phyloP scores from a whole-genome alignment of 2,888 invertebrate genomes.

The Trissolcus japonicus region DNA sequence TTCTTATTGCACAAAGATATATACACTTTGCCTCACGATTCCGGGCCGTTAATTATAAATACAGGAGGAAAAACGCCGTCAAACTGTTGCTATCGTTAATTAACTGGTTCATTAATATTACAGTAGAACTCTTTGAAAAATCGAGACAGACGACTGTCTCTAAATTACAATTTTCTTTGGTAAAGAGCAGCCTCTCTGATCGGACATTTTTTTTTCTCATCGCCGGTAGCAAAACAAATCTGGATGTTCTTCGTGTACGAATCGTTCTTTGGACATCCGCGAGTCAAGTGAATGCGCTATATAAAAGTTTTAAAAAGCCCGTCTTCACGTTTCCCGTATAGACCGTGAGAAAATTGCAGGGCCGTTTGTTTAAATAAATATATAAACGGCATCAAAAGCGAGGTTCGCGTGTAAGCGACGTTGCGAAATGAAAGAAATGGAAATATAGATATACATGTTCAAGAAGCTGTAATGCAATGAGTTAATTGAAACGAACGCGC shows the following conservation, averaged over 20 bases:
- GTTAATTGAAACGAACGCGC: conserved; percentile 33
- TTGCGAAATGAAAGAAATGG: neutral
- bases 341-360: neutral
- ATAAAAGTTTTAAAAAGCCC: neutral
- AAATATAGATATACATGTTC: neutral
- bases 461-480: neutral
- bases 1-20: conserved; percentile 1
- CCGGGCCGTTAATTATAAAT: conserved; percentile 25
- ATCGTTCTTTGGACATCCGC: conserved; percentile 14
- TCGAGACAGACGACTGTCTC: conserved; percentile 12
- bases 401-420: neutral
- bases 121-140: conserved; percentile 16
- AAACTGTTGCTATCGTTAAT: conserved; percentile 30
- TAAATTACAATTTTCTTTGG: conserved; percentile 9
- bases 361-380: neutral
- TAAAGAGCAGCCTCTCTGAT: conserved; percentile 1
- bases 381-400: neutral
- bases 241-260: neutral
- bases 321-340: neutral
- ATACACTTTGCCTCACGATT: conserved; percentile 12
- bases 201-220: neutral
- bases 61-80: conserved; percentile 17
- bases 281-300: conserved; percentile 1
- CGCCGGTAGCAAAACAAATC: neutral
- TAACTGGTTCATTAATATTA: conserved; percentile 34